Percentiles rank a stretch among this genome's conserved stretches.
These are phyloP conservation scores for Euphonia xanthogaster DNA, from an alignment of 2,797 vertebrate species.

Conservation along the genomic window DNA sequence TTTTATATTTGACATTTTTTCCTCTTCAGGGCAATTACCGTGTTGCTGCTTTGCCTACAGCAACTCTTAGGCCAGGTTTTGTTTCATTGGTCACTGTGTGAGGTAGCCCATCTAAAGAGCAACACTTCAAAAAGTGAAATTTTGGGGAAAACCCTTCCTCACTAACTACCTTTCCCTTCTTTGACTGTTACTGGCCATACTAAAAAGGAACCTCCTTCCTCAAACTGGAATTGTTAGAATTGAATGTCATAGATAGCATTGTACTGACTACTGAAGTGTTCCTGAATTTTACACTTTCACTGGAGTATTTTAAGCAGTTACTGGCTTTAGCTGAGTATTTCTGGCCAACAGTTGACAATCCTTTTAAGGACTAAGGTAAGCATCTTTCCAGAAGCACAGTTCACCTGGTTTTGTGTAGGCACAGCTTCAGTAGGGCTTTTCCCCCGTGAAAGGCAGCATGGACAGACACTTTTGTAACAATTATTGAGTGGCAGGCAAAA, in stretches of 20 bases:
- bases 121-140: neutral
- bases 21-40: neutral
- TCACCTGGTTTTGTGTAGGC: neutral
- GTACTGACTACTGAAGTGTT: neutral
- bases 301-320: neutral
- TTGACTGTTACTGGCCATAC: neutral
- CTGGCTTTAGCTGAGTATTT: neutral
- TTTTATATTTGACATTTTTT: neutral
- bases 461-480: neutral
- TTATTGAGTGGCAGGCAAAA: neutral
- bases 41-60: neutral
- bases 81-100: neutral
- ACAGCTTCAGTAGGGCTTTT: neutral
- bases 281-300: neutral
- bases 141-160: neutral
- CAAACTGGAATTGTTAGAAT: neutral
- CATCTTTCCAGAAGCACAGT: neutral
- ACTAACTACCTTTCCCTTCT: neutral
- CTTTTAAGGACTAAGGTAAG: neutral
- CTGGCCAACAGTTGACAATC: neutral
- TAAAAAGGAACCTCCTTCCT: neutral
- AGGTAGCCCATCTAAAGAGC: neutral
- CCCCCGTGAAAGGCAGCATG: neutral
- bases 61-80: neutral
- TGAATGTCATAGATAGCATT: accelerated